Evolutionary conservation across 2,113 vertebrate genomes (phyloP).

Genomic region (Hucho hucho): DNA sequence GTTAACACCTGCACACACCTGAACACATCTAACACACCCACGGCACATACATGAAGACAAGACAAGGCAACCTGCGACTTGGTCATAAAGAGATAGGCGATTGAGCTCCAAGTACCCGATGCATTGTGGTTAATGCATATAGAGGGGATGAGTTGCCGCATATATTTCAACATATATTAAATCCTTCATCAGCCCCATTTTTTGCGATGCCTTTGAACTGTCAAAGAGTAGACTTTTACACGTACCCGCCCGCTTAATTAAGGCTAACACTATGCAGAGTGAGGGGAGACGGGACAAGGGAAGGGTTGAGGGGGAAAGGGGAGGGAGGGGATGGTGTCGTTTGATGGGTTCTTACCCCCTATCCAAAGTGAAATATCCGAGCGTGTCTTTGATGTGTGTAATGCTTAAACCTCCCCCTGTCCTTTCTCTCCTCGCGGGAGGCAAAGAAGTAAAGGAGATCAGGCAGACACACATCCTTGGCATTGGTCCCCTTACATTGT

Average conservation of each 20-base stretch:
- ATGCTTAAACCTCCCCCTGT: constrained; percentile 32
- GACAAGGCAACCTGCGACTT: constrained; percentile 56
- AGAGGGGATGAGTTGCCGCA: constrained; percentile 27
- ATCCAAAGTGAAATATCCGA: constrained; percentile 56
- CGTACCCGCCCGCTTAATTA: constrained; percentile 45
- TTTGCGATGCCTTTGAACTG: constrained; percentile 66
- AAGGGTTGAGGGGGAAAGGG: not conserved
- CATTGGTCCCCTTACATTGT: constrained; percentile 15
- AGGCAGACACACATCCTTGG: constrained; percentile 9
- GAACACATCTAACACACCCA: constrained; percentile 41
- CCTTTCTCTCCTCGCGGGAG: constrained; percentile 24
- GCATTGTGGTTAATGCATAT: constrained; percentile 16
- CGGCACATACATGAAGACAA: constrained; percentile 34
- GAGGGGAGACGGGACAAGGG: not conserved
- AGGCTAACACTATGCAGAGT: constrained; percentile 52
- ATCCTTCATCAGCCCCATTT: constrained; percentile 44
- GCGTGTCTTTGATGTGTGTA: constrained; percentile 65
- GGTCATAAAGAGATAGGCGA: constrained; percentile 44
- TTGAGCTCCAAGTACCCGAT: constrained; percentile 41
- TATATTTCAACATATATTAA: constrained; percentile 59
- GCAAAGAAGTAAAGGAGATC: constrained; percentile 20
- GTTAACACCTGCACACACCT: constrained; percentile 43
- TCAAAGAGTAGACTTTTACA: constrained; percentile 49
- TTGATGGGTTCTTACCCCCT: constrained; percentile 67
- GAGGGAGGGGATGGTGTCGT: constrained; percentile 25